Evolutionary conservation across 2,113 vertebrate genomes (phyloP), one percentile per base, ranked within the genome.

Genomic region (Lichenostomus cassidix): DNA sequence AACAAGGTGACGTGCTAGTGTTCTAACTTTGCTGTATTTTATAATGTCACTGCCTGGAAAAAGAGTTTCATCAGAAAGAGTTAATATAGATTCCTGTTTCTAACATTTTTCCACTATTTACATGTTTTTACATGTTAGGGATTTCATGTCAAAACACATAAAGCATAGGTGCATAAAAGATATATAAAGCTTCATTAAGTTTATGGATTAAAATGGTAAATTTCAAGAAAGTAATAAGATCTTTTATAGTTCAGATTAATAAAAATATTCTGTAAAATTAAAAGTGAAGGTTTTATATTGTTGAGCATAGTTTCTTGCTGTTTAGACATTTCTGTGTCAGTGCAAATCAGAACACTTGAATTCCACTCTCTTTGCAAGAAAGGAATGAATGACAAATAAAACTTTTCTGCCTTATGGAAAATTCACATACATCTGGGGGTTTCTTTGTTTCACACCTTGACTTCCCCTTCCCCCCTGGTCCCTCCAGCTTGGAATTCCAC

Each of bases 401-500:
- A 63, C 1, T 87, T 42, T 42, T 80, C 19, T 64, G 10, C 27
- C 9, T 29, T 42, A 19, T 12, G 6, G 24, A 68, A 92, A 95
- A 76, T 52, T 59, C 17, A 46, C 2, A 17, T 56, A 28, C 2
- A 6, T 15, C 8, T 55, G 9, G 2, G 2, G 0, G 1, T 46
- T 94, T 52, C 64, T 35, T 23, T 29, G 25, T 65, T 55, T 50
- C 24, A 52, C 10, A 7, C 2, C 5, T n/a, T 31, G 44, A 23
- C 15, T 46, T 7, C 5, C 3, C 24, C 24, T 4, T 52, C 9
- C 5, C 5, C 11, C 11, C 15, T n/a, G 7, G 3, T 47, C 20
- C 5, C 20, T 27, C 17, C 3, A 50, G 11, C 4, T 52, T 75
- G 10, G 3, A 82, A 87, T 92, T 31, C 6, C 7, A 12, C 69